These are phyloP conservation scores for Myripristis jacobus DNA, from an alignment of 2,797 vertebrate species.

Conservation along the genomic window DNA sequence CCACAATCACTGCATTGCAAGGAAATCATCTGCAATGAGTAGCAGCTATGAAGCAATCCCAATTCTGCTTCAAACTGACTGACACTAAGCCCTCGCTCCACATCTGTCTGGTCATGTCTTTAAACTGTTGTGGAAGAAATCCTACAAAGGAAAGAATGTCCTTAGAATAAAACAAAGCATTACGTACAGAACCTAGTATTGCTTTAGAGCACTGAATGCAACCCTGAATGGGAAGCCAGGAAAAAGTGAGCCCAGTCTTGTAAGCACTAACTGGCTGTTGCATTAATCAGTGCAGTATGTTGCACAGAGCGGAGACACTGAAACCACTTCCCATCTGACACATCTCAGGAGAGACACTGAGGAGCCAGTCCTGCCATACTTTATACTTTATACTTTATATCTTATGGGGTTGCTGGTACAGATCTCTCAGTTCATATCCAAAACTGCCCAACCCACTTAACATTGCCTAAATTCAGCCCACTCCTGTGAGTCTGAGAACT, in stretches of 20 bases:
- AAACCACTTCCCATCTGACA: neutral
- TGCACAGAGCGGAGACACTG: neutral
- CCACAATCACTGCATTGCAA: conserved; percentile 19
- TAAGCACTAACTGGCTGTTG: conserved; percentile 31
- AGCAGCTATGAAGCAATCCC: conserved; percentile 40
- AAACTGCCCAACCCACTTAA: no score
- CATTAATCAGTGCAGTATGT: conserved; percentile 44
- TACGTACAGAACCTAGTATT: conserved; percentile 7
- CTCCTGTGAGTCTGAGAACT: no score
- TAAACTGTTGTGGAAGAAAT: conserved; percentile 10
- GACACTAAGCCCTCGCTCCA: neutral
- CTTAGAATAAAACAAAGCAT: neutral
- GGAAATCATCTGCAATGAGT: conserved; percentile 28
- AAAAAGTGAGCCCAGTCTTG: conserved; percentile 42
- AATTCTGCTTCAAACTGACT: neutral
- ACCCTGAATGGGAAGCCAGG: conserved; percentile 35
- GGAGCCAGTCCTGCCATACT: neutral
- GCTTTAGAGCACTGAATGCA: neutral
- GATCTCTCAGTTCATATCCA: no score
- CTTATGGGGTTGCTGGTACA: no score
- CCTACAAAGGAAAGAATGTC: neutral
- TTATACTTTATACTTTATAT: neutral
- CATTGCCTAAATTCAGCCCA: no score
- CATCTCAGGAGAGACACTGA: neutral
- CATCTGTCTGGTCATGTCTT: conserved; percentile 11